Evolutionary conservation across 2,797 vertebrate species (phyloP), one percentile per base, ranked within the genome.

Genomic region (Brachymystax lenok): DNA sequence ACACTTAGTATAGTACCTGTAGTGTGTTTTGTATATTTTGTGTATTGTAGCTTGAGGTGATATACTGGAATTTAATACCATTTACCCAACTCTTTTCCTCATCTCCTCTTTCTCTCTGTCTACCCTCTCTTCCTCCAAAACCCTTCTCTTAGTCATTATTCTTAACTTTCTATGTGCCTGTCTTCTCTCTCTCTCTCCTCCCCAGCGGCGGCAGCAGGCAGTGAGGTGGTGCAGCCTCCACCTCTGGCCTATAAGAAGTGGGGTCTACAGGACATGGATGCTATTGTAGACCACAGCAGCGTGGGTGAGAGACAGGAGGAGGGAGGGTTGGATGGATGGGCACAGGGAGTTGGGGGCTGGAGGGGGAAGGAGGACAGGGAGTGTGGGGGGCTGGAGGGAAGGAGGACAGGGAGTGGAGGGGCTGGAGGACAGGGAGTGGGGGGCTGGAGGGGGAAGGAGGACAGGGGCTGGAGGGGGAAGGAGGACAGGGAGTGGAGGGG

Each of bases 221-320:
- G 95, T 86, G 98, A 99, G 84, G 96, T 94, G 63, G 92, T 98
- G 74, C 97, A 98, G 73, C 98, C 98, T 35, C 98, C 98, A 69
- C 98, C 98, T 0, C 90, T 99, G 88, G 94, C 98, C 67, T 99
- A 99, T 85, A 99, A 99, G 92, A 99, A 99, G 86, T 99, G 97
- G 97, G 97, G 96, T 71, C 94, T 99, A 67, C 97, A 98, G 91
- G 98, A 99, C 82, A 95, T 97, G 93, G 98, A 98, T 83, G 89
- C 86, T 0, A 96, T 99, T 71, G 92, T 96, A 79, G 98, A 99
- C 91, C 97, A 99, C 90, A 94, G 95, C 85, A 99, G 97, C 75
- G 94, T 97, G 77, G 98, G 98, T 99, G 93, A 95, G 6, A 19
- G 51, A 33, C 16, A 40, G 50, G 5, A 16, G 12, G 19, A 35